Conservation (phyloP, 1,140 invertebrate species). For the Drosophila obscura region DNA sequence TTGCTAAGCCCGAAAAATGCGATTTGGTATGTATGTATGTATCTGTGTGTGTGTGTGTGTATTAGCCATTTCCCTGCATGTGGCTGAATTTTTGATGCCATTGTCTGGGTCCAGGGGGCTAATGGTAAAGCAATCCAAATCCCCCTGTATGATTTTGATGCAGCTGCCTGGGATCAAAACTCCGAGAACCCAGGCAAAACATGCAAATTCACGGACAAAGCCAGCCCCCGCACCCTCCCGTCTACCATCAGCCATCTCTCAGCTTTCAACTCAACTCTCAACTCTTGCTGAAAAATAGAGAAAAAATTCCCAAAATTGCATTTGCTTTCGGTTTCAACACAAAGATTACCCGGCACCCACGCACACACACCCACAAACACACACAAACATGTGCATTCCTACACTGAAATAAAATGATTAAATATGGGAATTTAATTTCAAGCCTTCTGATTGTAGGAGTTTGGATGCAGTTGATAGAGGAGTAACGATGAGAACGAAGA, state of each 20-base stretch:
- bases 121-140: conserved; percentile 45
- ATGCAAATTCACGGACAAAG: conserved; percentile 50
- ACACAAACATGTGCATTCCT: no score
- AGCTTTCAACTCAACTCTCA: conserved; percentile 36
- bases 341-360: conserved; percentile 34
- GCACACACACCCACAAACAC: neutral
- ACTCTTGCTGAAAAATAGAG: conserved; percentile 15
- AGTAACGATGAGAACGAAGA: no score
- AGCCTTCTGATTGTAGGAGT: no score
- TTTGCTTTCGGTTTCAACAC: conserved; percentile 44
- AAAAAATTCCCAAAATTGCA: conserved; percentile 44
- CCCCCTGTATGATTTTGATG: conserved; percentile 26
- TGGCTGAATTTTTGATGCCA: conserved; percentile 39
- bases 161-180: conserved; percentile 15
- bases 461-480: no score
- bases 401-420: neutral
- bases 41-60: conserved; percentile 9
- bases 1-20: conserved; percentile 48
- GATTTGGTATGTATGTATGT: conserved; percentile 14
- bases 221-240: neutral
- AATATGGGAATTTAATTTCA: neutral
- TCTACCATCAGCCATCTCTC: no score
- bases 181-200: conserved; percentile 33
- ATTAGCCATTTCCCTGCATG: conserved; percentile 31
- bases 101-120: conserved; percentile 32